phyloP scores from a whole-genome alignment of 2,113 vertebrate species.

The Anoplopoma fimbria region DNA sequence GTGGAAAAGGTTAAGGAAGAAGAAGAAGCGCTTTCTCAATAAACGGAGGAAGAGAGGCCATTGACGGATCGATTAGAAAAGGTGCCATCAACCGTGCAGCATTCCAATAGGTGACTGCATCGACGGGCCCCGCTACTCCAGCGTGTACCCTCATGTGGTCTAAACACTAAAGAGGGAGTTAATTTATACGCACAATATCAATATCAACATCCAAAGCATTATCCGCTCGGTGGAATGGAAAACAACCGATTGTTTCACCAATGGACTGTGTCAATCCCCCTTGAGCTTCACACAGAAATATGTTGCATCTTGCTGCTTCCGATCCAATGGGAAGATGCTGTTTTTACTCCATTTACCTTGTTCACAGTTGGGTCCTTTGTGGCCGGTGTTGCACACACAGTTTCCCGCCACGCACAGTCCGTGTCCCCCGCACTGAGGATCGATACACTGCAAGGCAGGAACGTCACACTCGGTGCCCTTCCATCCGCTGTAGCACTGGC shows the following conservation, averaged over 20 bases:
- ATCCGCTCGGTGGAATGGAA: slow-evolving; percentile 79
- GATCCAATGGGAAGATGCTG: slow-evolving; percentile 2
- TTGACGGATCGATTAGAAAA: slow-evolving; percentile 67
- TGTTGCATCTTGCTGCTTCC: slow-evolving; percentile 25
- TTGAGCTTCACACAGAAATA: slow-evolving; percentile 28
- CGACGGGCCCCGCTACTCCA: slow-evolving; percentile 47
- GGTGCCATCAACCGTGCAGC: slow-evolving; percentile 66
- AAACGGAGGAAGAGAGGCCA: slow-evolving; percentile 67
- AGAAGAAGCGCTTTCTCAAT: slow-evolving; percentile 73
- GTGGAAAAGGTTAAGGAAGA: slow-evolving; percentile 49
- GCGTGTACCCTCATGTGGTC: slow-evolving; percentile 61
- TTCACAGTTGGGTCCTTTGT: slow-evolving; percentile 94
- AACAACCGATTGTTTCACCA: slow-evolving; percentile 76
- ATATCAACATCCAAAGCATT: slow-evolving; percentile 77
- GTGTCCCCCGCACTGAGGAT: slow-evolving; percentile 92
- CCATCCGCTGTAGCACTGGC: slow-evolving; percentile 98
- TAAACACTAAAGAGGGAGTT: slow-evolving; percentile 65
- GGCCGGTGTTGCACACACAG: slow-evolving; percentile 94
- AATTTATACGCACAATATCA: slow-evolving; percentile 77
- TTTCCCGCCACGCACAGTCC: slow-evolving; percentile 94
- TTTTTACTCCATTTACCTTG: slow-evolving; percentile 86
- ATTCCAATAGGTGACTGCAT: slow-evolving; percentile 65
- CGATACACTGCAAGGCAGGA: slow-evolving; percentile 91
- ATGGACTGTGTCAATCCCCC: slow-evolving; percentile 55
- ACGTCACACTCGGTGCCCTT: slow-evolving; percentile 97